phyloP scores from a whole-genome alignment of 2,888 invertebrate species.

The Lagria hirta region DNA sequence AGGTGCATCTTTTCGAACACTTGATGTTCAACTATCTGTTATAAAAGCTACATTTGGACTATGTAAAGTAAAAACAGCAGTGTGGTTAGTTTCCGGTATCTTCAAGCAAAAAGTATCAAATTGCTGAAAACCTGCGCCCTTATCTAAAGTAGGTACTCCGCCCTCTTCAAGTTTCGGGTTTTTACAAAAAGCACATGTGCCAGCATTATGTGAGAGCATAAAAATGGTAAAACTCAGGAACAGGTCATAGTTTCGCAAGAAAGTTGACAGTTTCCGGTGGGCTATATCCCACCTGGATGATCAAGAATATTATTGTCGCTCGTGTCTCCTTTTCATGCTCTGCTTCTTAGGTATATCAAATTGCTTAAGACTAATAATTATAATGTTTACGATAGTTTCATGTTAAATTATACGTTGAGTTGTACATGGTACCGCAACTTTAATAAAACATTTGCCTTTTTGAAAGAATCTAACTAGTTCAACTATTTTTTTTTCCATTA shows the following conservation, averaged over 20 bases:
- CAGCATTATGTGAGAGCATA: too few species aligned
- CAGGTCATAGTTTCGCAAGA: constrained; percentile 9
- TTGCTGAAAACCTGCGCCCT: constrained; percentile 1
- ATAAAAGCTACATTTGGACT: too few species aligned
- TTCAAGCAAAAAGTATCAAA: neutral
- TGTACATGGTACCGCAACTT: neutral
- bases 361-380: constrained; percentile 3
- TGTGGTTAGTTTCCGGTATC: neutral
- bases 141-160: too few species aligned
- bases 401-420: constrained; percentile 12
- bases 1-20: too few species aligned
- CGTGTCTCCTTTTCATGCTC: constrained; percentile 7
- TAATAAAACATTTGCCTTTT: neutral
- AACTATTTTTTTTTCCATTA: too few species aligned
- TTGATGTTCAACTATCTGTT: too few species aligned
- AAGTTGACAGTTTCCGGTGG: neutral
- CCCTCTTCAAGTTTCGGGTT: neutral
- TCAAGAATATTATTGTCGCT: neutral
- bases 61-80: too few species aligned
- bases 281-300: neutral
- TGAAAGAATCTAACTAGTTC: too few species aligned
- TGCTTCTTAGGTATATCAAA: constrained; percentile 2
- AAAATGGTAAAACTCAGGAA: constrained; percentile 3
- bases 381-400: constrained; percentile 3
- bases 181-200: neutral